These are phyloP conservation scores for Anguilla rostrata DNA, from an alignment of 2,113 vertebrate genomes.

Conservation along the genomic window DNA sequence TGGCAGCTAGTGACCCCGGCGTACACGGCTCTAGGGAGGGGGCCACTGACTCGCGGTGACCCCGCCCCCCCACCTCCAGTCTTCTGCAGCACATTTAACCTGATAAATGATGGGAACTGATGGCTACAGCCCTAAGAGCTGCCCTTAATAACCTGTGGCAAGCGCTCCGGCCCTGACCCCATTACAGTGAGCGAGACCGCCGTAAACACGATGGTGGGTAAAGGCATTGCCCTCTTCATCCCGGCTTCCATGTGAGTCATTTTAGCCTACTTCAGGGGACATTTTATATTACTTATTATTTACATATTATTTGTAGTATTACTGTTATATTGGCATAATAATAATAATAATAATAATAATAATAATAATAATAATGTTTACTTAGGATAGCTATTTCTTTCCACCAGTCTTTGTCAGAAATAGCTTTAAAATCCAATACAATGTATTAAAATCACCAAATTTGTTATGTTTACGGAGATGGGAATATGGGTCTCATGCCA, in stretches of 20 bases:
- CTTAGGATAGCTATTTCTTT: no score
- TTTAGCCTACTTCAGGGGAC: neutral
- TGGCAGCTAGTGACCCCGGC: constrained; percentile 54
- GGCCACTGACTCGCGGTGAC: constrained; percentile 59
- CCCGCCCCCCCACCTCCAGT: constrained; percentile 35
- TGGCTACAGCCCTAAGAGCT: constrained; percentile 65
- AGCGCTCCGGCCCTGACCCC: constrained; percentile 29
- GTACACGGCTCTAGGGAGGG: constrained; percentile 39
- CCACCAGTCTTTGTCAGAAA: no score
- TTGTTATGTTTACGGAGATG: no score
- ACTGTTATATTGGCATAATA: neutral
- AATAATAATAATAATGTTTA: neutral
- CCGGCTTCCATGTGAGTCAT: neutral
- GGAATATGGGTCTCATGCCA: no score
- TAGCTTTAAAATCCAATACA: no score
- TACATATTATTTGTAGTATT: neutral
- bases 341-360: neutral
- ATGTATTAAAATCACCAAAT: no score
- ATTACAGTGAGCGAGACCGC: constrained; percentile 16
- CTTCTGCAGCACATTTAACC: constrained; percentile 64
- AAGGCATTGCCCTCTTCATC: neutral
- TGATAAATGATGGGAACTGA: constrained; percentile 65
- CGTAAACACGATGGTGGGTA: neutral
- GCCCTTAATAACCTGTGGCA: constrained; percentile 43
- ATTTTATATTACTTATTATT: neutral